Evolutionary conservation across 2,888 invertebrate genomes (phyloP), one percentile per base, ranked within the genome.

Genomic region (Epinotia ramella): DNA sequence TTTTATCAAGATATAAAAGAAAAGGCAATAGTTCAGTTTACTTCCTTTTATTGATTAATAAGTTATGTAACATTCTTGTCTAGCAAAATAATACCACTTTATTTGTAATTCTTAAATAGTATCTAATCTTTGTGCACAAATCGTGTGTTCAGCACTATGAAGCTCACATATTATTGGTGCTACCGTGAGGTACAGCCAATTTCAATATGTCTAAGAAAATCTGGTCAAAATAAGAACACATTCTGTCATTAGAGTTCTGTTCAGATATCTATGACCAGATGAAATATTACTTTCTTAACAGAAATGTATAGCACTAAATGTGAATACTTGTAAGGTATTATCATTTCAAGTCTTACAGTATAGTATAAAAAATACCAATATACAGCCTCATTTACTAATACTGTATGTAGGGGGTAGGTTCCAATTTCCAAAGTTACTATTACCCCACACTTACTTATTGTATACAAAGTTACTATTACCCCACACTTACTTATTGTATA

Each of bases 381-480:
- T 67, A 67, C 67, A 67, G 33, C 40, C 56, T 57, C 16, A 67
- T 40, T 56, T 67, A 7, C 18, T 20, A 67, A 56, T 67, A 56
- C 56, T 67, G 40, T 56, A 13, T 56, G 40, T 18, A 7, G 9
- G 1, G 67, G 1, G 67, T 57, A 40, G 40, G 33, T 12, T 40
- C n/a, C n/a, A 24, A 62, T 33, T 49, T 24, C 28, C 60, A 60
- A 24, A 7, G 5, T 20, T 13, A 13, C 13, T 46, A 46, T 46
- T 46, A 12, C 13, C 12, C 46, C 46, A 13, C 46, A 13, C 44
- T 2, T 44, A 7, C 13, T 46, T 13, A 46, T 46, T 13, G 13
- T 46, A 40, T 40, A 40, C 40, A n/a, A n/a, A n/a, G n/a, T n/a
- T n/a, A n/a, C n/a, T 46, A 46, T 46, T 46, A 12, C 13, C 12